These are phyloP conservation scores for Gymnorhina tibicen DNA, from an alignment of 2,113 vertebrate genomes.

Conservation along the genomic window DNA sequence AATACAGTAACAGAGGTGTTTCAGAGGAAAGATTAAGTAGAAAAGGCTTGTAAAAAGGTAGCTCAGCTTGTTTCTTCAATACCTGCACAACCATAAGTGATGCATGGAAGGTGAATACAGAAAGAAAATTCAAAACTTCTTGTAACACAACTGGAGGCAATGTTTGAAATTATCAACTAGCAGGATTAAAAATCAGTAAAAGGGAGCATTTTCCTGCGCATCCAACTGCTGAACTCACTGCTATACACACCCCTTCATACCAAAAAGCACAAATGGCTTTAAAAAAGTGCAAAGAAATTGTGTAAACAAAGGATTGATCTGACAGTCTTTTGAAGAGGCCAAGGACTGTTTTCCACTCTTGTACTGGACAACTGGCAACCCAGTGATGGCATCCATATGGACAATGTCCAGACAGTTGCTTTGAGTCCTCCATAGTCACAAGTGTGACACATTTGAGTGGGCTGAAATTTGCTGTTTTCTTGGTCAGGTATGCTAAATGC, in stretches of 20 bases:
- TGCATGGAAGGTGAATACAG: not conserved
- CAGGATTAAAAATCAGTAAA: not conserved
- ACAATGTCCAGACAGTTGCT: not conserved
- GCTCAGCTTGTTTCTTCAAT: not conserved
- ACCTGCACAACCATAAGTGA: not conserved
- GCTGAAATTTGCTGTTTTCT: not conserved
- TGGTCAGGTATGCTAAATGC: not conserved
- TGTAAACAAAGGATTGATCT: not conserved
- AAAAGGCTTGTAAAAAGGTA: not conserved
- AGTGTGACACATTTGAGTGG: not conserved
- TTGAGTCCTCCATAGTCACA: not conserved
- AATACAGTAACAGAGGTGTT: not conserved
- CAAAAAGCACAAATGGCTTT: not conserved
- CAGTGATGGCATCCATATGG: not conserved
- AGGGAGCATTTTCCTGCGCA: not conserved
- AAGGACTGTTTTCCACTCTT: not conserved
- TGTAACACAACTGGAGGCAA: not conserved
- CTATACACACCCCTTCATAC: not conserved
- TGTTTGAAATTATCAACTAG: not conserved
- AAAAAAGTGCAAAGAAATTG: not conserved
- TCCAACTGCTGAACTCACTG: not conserved
- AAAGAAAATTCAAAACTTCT: not conserved
- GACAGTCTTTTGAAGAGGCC: not conserved
- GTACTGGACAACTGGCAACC: not conserved
- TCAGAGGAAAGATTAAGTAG: not conserved